Evolutionary conservation across 2,888 invertebrate genomes (phyloP), one percentile per base, ranked within the genome.

Genomic region (Pomacea canaliculata): DNA sequence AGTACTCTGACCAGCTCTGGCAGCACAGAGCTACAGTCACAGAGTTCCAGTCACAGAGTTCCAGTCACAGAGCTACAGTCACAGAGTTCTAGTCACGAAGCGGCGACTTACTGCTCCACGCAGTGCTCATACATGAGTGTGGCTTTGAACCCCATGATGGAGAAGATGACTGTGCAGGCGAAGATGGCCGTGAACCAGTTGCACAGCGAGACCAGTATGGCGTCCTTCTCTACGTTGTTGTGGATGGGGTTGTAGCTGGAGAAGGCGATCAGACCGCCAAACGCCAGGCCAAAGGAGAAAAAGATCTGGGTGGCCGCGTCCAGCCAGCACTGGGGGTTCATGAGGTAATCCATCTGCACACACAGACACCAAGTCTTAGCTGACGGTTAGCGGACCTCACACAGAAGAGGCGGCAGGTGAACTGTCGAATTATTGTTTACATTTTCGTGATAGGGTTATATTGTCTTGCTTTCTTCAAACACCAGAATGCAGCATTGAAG

Each of bases 231-330:
- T 91, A 97, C 97, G 92, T 98, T 96, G 92, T 98, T 98, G 91
- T 97, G 95, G 3, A 96, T 95, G 0, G 96, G 95, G 91, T 98
- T 98, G 92, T 98, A 98, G 83, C 97, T 97, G 75, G 97, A 97
- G 91, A 97, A 98, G 1, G 97, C 97, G 86, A 98, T 97, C 78
- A 98, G 93, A 0, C 97, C 97, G 5, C 98, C 98, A 91, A 98
- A 98, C 10, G 97, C 97, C 78, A 98, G 92, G 5, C 97, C 97
- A 91, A 97, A 96, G 1, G 97, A 97, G 92, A 97, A 98, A 92
- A 98, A 98, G 5, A 98, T 97, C 92, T 98, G 98, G 0, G 97
- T 97, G 1, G 98, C 97, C 5, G 98, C 97, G 89, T 97, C 97
- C 86, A 98, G 92, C 98, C 98, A 98, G 0, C 97, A 97, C 9